Evolutionary conservation across 2,888 invertebrate genomes (phyloP), one percentile per base, ranked within the genome.

Genomic region (Phortica magna): DNA sequence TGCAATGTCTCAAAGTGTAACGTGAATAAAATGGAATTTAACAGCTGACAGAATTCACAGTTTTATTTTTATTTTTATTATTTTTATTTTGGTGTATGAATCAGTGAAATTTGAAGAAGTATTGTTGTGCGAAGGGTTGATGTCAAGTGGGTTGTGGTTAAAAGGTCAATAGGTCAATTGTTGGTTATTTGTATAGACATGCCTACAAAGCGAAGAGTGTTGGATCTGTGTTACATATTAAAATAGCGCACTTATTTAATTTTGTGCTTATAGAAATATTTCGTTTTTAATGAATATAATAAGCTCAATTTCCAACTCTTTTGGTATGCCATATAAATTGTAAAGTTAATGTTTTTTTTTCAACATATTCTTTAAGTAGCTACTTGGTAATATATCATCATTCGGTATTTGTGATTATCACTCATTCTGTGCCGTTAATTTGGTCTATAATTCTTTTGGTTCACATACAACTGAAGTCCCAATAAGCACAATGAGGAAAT

Each of bases 391-490:
- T 31, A 31, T 6, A 9, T 48, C 48, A 59, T 59, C n/a, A 17
- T 17, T 19, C n/a, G n/a, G 59, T 17, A 59, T 59, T 65, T 31
- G 70, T 31, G 55, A 55, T 71, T 53, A 71, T 71, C 70, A 71
- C 53, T 71, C 53, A 31, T 53, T 55, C 10, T 31, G n/a, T 19
- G 10, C 31, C 6, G 19, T 14, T 31, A 14, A 55, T 53, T 55
- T 31, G 7, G 5, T 53, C 31, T 55, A 17, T 53, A 2, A 39
- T 12, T 41, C 9, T 65, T 41, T 65, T n/a, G 12, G 7, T 22
- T 10, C 19, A 10, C 22, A 12, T 61, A 61, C 70, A 55, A 71
- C 31, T 71, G 39, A 71, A 71, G 14, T 19, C 70, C 12, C 31
- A 65, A 65, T 65, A 64, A 42, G 10, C 22, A 4, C 17, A 61